Evolutionary conservation across 1,140 invertebrate genomes (phyloP), one percentile per base, ranked within the genome.

Genomic region (Apis dorsata): DNA sequence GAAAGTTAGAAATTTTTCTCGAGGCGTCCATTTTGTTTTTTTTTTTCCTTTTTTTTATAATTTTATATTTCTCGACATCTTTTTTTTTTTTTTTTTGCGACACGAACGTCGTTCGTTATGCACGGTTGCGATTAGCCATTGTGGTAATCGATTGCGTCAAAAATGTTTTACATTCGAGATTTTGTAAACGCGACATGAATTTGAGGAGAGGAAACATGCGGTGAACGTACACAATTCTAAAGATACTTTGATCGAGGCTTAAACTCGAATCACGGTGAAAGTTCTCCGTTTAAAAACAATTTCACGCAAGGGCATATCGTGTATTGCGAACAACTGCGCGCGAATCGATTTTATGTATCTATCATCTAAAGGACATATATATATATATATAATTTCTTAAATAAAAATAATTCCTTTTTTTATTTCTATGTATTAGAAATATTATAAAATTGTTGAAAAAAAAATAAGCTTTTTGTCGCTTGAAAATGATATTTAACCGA

Each of bases 221-320:
- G 74, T 57, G 73, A 78, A 84, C 28, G 55, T 70, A 57, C 57
- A 28, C 24, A n/a, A 51, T 28, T 49, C 8, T 53, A 21, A 69
- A 81, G 28, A 63, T 21, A 55, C 49, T 73, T 74, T 1, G 21
- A 83, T 80, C 57, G 17, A 28, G 70, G 49, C 60, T 69, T 80
- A 68, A 74, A 44, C 62, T 75, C 62, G 15, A 49, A 44, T 24
- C 34, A 21, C 59, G 79, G 86, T 85, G 86, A 88, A 88, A 88
- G 87, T 88, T 68, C 69, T 44, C 19, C 24, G 17, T 63, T 44
- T 44, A 44, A 44, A 51, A 65, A 57, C 21, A 70, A 59, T 51
- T 66, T 53, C 72, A 60, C 59, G 71, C 62, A 80, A 13, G 1
- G 68, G n/a, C 15, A 17, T 76, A 59, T 87, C 60, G 49, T 19